Percentiles rank a stretch among this genome's conserved stretches.
phyloP scores from a whole-genome alignment of 37 sponge, comb jelly and placozoan genomes.

The Geodia barretti region DNA sequence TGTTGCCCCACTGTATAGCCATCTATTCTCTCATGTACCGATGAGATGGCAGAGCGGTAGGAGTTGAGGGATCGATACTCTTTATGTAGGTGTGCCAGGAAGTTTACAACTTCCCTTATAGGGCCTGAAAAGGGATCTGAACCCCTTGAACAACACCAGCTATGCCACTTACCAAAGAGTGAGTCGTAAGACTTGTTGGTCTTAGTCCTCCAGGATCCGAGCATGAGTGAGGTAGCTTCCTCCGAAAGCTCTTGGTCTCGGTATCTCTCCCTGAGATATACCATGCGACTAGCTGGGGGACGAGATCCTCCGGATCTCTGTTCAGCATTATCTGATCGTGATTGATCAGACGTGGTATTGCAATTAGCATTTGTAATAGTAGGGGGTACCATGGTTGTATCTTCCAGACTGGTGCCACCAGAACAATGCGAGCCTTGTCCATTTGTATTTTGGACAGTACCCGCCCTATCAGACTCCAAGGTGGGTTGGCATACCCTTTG shows the following conservation, averaged over 20 bases:
- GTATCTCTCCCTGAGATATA: too few relatives aligned
- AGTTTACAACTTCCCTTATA: constrained; percentile 19
- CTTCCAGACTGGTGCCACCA: too few relatives aligned
- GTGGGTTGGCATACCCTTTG: constrained; percentile 39
- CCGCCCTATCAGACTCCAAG: constrained; percentile 34
- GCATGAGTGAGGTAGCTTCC: constrained; percentile 20
- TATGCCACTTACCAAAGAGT: constrained; percentile 37
- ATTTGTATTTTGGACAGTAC: constrained; percentile 18
- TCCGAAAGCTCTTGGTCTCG: too few relatives aligned
- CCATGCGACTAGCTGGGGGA: too few relatives aligned
- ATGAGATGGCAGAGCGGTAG: constrained; percentile 20
- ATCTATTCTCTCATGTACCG: constrained; percentile 26
- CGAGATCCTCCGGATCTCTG: too few relatives aligned
- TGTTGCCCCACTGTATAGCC: constrained; percentile 24
- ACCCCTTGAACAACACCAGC: constrained; percentile 34
- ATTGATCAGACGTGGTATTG: too few relatives aligned
- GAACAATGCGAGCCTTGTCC: too few relatives aligned
- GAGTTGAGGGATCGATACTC: constrained; percentile 7
- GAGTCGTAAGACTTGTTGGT: constrained; percentile 24
- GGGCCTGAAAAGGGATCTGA: constrained; percentile 17
- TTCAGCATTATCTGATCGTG: too few relatives aligned
- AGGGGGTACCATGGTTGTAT: too few relatives aligned
- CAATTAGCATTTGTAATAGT: too few relatives aligned
- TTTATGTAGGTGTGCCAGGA: constrained; percentile 16
- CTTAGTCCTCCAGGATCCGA: constrained; percentile 29